phyloP scores from a whole-genome alignment of 35 echinoderm and acorn worm genomes.

The Stichopus chloronotus region DNA sequence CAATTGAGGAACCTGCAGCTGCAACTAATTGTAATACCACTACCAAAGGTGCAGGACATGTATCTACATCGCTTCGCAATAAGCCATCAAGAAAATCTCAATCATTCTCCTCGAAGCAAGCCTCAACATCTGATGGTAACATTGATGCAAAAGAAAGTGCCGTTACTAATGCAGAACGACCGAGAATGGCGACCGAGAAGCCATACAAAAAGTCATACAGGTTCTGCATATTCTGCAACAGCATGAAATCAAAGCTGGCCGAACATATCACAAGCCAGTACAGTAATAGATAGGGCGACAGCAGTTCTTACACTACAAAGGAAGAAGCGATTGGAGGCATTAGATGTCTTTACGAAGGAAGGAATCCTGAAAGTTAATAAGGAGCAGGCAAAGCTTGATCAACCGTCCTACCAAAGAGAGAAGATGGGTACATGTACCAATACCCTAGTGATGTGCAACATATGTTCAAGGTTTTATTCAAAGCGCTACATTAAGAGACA shows the following conservation, averaged over 20 bases:
- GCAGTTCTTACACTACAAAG: not conserved
- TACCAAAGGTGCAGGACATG: not conserved
- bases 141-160: too few species aligned
- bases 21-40: not conserved
- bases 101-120: not conserved
- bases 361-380: conserved; percentile 5
- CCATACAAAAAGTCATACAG: not conserved
- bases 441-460: conserved; percentile 18
- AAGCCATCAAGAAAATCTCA: not conserved
- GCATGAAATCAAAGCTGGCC: not conserved
- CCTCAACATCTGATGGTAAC: not conserved
- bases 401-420: not conserved
- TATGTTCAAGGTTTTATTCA: not conserved
- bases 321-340: not conserved
- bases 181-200: not conserved
- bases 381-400: not conserved
- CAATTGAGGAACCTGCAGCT: not conserved
- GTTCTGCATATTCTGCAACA: not conserved
- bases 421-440: not conserved
- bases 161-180: not conserved
- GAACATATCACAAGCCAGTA: not conserved
- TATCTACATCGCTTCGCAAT: not conserved
- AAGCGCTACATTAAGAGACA: conserved; percentile 35
- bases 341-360: not conserved
- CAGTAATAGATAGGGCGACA: too few species aligned